A percentile compares a stretch with the other conserved stretches of the same genome.
phyloP scores from a whole-genome alignment of 2,797 vertebrate species.

The Argyrosomus regius region DNA sequence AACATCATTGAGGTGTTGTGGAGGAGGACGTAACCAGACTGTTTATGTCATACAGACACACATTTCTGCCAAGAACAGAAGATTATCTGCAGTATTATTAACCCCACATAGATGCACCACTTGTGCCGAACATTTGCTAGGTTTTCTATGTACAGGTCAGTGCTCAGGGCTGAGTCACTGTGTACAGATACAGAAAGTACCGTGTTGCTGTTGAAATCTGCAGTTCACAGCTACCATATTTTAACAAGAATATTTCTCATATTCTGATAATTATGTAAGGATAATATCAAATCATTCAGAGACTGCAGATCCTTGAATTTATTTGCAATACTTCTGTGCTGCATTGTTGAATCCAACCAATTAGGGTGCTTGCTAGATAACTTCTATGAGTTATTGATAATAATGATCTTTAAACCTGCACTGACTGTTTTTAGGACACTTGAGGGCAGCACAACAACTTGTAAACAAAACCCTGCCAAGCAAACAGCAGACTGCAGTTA shows the following conservation, averaged over 20 bases:
- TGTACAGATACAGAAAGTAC: neutral
- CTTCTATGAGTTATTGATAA: neutral
- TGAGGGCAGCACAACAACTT: neutral
- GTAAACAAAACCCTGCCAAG: neutral
- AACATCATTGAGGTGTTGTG: constrained; percentile 49
- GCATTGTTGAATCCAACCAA: neutral
- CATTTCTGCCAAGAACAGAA: constrained; percentile 20
- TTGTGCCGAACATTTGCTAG: neutral
- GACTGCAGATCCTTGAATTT: neutral
- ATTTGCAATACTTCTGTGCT: neutral
- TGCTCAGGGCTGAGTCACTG: neutral
- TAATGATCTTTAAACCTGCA: neutral
- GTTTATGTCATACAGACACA: constrained; percentile 4
- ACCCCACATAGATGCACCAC: constrained; percentile 9
- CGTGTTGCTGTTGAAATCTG: neutral
- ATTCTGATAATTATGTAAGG: constrained; percentile 6
- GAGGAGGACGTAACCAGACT: constrained; percentile 44
- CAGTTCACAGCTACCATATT: neutral
- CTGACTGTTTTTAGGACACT: neutral
- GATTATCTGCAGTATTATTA: constrained; percentile 42
- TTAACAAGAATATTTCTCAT: neutral
- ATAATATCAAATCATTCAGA: neutral
- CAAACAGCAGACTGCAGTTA: too few species aligned
- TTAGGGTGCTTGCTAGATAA: neutral
- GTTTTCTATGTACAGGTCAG: neutral